Base-by-base conservation (phyloP, 2,113 vertebrate genomes). In the Malurus melanocephalus region DNA sequence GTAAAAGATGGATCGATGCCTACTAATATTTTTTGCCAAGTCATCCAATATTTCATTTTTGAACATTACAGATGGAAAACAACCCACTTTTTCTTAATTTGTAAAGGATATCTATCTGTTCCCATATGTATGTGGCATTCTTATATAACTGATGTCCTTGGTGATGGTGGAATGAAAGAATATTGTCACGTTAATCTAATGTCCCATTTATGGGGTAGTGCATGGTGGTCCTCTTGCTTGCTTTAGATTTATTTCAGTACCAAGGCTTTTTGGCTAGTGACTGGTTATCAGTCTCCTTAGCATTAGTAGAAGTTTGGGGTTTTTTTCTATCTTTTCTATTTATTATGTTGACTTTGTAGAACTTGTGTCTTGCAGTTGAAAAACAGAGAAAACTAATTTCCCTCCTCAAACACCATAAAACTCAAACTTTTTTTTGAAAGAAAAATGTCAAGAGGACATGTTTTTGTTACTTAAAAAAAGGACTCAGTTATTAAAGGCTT, bases 131-230 rank as follows among this genome's bases (percentile, higher is more conserved):
- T n/a, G 27, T 74, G 19, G 24, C 28, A 27, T 91, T 81, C 86
- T 75, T 86, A 38, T 81, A 48, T 93, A 87, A 85, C 52, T 67
- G 30, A 83, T 88, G 62, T 86, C 65, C 78, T 90, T 93, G 86
- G 94, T 94, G 80, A 95, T 80, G 45, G 83, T 87, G 96, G 67
- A 92, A 83, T 93, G 94, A 88, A 93, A 77, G 33, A 77, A 85
- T 92, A 92, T 59, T 89, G 56, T n/a, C 64, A 67, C 16, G 88
- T 91, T 67, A 81, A 85, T 76, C 55, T 56, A 57, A 12, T 56
- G 35, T 51, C 59, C 48, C 40, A 64, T 19, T 51, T 46, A 28
- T 6, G 8, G 16, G 9, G 22, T 72, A 42, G 12, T 66, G 66
- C 66, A 42, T 64, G 33, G 23, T 67, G 48, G 35, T 81, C 14